Percentiles rank a stretch among this genome's conserved stretches.
These are phyloP conservation scores for Berghia stephanieae DNA, from an alignment of 1,140 invertebrate species.

Conservation along the genomic window DNA sequence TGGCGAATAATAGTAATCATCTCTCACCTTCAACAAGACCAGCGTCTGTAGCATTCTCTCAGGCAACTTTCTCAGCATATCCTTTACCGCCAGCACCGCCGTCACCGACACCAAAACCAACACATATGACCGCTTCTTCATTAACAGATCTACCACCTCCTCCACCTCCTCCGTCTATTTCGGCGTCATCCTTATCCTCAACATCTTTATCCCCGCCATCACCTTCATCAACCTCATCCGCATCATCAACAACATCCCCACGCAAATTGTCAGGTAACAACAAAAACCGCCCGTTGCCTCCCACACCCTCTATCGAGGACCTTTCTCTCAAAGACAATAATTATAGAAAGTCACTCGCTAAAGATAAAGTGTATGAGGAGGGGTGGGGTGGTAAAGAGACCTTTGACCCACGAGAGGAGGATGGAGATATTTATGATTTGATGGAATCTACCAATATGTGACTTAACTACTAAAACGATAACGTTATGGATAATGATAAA, in stretches of 20 bases:
- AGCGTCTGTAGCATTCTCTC: too few relatives aligned
- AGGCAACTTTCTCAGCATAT: background rate
- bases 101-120: background rate
- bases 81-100: background rate
- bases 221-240: background rate
- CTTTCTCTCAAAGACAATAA: too few relatives aligned
- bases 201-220: background rate
- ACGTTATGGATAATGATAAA: too few relatives aligned
- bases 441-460: constrained; percentile 28
- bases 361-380: too few relatives aligned
- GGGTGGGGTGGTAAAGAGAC: background rate
- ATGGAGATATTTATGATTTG: constrained; percentile 21
- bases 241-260: background rate
- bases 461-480: too few relatives aligned
- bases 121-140: too few relatives aligned
- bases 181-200: too few relatives aligned
- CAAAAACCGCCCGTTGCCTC: constrained; percentile 16
- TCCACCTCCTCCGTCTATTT: background rate
- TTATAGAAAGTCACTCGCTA: background rate
- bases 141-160: background rate
- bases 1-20: too few relatives aligned
- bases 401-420: constrained; percentile 21
- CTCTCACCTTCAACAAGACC: too few relatives aligned
- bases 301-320: too few relatives aligned
- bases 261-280: background rate